Conservation (phyloP, 1,140 invertebrate species). For the Mactra quadrangularis region DNA sequence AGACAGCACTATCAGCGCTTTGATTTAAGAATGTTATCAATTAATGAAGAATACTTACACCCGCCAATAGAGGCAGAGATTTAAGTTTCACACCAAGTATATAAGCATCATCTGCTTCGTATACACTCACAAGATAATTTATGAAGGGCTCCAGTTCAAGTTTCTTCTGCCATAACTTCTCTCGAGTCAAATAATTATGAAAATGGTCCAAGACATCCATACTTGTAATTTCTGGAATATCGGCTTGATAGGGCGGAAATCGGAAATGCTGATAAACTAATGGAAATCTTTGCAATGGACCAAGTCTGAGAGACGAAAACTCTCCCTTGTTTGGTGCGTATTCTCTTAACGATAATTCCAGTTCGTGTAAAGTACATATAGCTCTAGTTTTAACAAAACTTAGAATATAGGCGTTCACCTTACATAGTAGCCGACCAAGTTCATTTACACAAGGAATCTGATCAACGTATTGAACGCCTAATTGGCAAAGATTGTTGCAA, state of each 20-base stretch:
- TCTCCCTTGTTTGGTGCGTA: conserved; percentile 66
- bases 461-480: conserved; percentile 64
- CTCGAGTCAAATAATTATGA: conserved; percentile 72
- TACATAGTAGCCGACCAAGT: conserved; percentile 69
- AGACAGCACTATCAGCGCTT: background rate
- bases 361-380: conserved; percentile 78
- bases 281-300: conserved; percentile 78
- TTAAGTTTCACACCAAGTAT: conserved; percentile 80
- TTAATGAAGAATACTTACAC: conserved; percentile 63
- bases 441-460: conserved; percentile 71
- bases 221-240: conserved; percentile 77
- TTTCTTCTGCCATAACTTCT: conserved; percentile 74
- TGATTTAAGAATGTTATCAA: background rate
- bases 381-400: conserved; percentile 75
- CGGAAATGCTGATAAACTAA: conserved; percentile 78
- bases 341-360: conserved; percentile 70
- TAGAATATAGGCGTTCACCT: conserved; percentile 79
- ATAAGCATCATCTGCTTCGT: conserved; percentile 70
- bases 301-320: conserved; percentile 77
- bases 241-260: conserved; percentile 73
- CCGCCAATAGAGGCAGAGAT: conserved; percentile 77
- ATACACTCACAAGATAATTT: conserved; percentile 74
- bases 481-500: conserved; percentile 48
- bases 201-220: conserved; percentile 79
- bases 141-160: conserved; percentile 78